Evolutionary conservation across 2,113 vertebrate species (phyloP), one percentile per base, ranked within the genome.

Genomic region (Psittacara wagleri): DNA sequence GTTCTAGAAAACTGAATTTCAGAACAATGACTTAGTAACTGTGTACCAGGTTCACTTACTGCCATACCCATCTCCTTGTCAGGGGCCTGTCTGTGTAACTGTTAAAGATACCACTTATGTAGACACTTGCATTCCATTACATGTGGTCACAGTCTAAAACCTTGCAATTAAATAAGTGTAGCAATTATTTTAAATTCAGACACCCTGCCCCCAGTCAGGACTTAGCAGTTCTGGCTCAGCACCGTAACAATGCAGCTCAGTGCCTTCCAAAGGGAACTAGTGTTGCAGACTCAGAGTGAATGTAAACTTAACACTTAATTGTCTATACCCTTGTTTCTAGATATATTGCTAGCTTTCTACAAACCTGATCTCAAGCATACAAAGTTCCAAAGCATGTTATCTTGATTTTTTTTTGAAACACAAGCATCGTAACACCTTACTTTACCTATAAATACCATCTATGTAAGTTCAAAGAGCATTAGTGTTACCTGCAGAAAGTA

Each of bases 401-500:
- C 67, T 62, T 54, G 10, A 6, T 2, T 33, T 46, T 17, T 64
- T 64, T 77, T 70, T n/a, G 14, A 48, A 77, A 46, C 15, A 62
- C 17, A 7, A 68, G 48, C 4, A 27, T 41, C n/a, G 55, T n/a
- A 88, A 51, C 11, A 64, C 70, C 25, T 27, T 41, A 19, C 20
- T 92, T 49, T 62, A 59, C 67, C 69, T 62, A 28, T n/a, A 44
- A 68, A 64, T 6, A 41, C 7, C 55, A 74, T 6, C 13, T 67
- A 13, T 11, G 13, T 2, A 43, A 62, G 23, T 39, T 57, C 22
- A 33, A 61, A 55, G 43, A 75, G 55, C n/a, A 29, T 10, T 43
- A 77, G 11, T 39, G 90, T 97, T 98, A 99, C 99, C 99, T 99
- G 84, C 93, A 97, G 55, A 95, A 83, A 48, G 96, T 78, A 20